These are phyloP conservation scores for Lucilia cuprina DNA, from an alignment of 1,140 invertebrate species.

Conservation along the genomic window DNA sequence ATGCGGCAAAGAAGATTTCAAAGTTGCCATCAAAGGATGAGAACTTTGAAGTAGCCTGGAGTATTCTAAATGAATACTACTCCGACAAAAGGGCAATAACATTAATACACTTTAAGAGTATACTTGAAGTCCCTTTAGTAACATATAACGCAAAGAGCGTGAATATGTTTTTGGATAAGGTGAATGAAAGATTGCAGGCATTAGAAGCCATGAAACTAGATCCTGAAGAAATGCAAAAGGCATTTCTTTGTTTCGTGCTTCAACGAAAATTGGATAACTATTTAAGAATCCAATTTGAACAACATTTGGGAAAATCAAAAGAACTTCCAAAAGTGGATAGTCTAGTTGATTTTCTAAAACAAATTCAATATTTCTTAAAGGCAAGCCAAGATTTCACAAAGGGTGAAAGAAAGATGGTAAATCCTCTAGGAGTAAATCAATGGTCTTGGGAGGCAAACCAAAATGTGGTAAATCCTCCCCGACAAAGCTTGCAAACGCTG, in stretches of 20 bases:
- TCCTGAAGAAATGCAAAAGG: neutral
- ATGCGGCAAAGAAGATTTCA: neutral
- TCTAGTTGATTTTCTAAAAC: neutral
- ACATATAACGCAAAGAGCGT: neutral
- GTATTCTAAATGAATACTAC: neutral
- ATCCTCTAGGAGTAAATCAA: neutral
- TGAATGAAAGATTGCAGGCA: neutral
- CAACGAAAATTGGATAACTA: slow-evolving; percentile 7
- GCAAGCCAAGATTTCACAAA: neutral
- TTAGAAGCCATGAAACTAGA: neutral
- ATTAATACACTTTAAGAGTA: neutral
- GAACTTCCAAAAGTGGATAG: slow-evolving; percentile 1
- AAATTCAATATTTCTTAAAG: slow-evolving; percentile 9
- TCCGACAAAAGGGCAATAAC: neutral
- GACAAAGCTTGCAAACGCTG: neutral
- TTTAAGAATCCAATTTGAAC: slow-evolving; percentile 5
- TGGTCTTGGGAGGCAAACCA: neutral
- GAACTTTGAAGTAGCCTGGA: neutral
- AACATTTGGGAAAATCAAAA: neutral
- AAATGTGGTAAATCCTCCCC: neutral
- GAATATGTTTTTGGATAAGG: neutral
- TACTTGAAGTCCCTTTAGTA: neutral
- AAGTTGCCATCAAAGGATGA: neutral
- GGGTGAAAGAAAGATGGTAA: neutral
- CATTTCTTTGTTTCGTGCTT: neutral